Evolutionary conservation across 53 echinoderm and acorn worm genomes (phyloP).

Genomic region (Stichopus horrens): DNA sequence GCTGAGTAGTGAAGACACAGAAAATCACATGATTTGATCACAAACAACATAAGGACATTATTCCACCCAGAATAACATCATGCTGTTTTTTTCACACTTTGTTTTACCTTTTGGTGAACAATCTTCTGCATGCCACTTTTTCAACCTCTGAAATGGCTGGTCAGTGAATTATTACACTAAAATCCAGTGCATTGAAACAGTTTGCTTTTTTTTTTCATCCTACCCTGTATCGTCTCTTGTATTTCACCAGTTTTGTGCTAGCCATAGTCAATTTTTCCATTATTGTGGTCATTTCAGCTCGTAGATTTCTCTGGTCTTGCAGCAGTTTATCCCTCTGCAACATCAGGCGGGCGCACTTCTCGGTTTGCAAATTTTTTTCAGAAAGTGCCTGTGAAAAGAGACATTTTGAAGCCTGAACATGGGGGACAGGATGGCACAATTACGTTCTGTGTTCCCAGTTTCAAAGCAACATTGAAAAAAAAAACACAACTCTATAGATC

Average conservation of each 20-base stretch:
- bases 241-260: background rate
- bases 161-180: too few relatives aligned
- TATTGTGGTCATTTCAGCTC: constrained; percentile 14
- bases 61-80: too few relatives aligned
- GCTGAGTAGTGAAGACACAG: too few relatives aligned
- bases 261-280: background rate
- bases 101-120: too few relatives aligned
- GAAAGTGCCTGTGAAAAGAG: background rate
- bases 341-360: constrained; percentile 32
- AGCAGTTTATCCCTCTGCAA: constrained; percentile 25
- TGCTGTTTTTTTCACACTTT: too few relatives aligned
- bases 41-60: too few relatives aligned
- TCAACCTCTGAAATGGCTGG: too few relatives aligned
- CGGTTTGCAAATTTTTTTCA: constrained; percentile 15
- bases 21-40: too few relatives aligned
- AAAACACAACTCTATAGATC: background rate
- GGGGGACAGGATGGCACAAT: background rate
- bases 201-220: too few relatives aligned
- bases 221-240: background rate
- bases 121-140: too few relatives aligned
- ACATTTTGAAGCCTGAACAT: background rate
- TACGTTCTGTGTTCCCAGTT: background rate
- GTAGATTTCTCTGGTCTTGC: constrained; percentile 13
- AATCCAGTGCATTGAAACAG: too few relatives aligned
- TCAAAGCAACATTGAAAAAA: background rate